Evolutionary conservation across 2,888 invertebrate genomes (phyloP).

Genomic region (Fragum sueziense): DNA sequence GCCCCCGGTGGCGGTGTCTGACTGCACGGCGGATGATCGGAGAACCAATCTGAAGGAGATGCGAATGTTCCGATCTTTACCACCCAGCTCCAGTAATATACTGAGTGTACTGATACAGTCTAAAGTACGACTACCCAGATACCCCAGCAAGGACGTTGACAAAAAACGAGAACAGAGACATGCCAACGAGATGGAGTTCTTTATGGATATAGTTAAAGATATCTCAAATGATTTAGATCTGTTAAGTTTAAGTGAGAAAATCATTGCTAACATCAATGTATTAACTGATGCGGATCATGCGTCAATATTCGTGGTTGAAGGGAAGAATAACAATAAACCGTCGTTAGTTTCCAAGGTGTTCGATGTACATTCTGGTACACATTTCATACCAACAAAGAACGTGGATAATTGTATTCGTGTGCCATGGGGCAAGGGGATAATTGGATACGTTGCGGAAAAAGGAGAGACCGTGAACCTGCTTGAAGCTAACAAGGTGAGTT

Average conservation of each 20-base stretch:
- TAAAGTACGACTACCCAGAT: slow-evolving; percentile 83
- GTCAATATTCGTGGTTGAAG: slow-evolving; percentile 84
- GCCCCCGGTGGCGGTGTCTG: slow-evolving; percentile 55
- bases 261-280: slow-evolving; percentile 83
- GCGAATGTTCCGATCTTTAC: slow-evolving; percentile 84
- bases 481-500: slow-evolving; percentile 83
- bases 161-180: slow-evolving; percentile 81
- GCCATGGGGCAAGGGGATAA: slow-evolving; percentile 84
- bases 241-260: slow-evolving; percentile 83
- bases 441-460: slow-evolving; percentile 84
- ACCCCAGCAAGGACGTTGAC: slow-evolving; percentile 83
- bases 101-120: slow-evolving; percentile 84
- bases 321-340: slow-evolving; percentile 80
- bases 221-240: slow-evolving; percentile 84
- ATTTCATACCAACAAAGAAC: slow-evolving; percentile 81
- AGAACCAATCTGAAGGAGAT: slow-evolving; percentile 84
- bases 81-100: slow-evolving; percentile 84
- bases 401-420: slow-evolving; percentile 82
- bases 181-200: slow-evolving; percentile 83
- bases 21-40: slow-evolving; percentile 77
- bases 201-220: slow-evolving; percentile 84
- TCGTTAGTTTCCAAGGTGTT: slow-evolving; percentile 84
- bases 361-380: slow-evolving; percentile 84
- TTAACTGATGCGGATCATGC: slow-evolving; percentile 84
- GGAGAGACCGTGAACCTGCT: slow-evolving; percentile 84